phyloP scores from a whole-genome alignment of 2,888 invertebrate genomes.

The Cantharis rufa region DNA sequence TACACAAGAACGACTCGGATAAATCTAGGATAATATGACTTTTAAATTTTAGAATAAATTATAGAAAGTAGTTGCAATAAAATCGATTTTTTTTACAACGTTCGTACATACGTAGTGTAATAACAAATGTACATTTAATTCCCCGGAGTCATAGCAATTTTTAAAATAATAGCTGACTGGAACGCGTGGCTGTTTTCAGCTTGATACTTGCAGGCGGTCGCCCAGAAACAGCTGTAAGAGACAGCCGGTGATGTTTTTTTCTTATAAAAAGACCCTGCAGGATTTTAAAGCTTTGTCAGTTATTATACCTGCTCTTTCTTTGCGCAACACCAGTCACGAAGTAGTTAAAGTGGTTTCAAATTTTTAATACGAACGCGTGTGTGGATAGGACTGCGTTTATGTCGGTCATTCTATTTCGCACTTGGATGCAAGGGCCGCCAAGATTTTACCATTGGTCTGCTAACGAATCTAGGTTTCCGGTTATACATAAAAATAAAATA shows the following conservation, averaged over 20 bases:
- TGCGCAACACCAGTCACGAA: slow-evolving; percentile 33
- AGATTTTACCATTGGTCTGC: background rate
- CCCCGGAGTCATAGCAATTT: background rate
- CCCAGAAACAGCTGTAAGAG: slow-evolving; percentile 39
- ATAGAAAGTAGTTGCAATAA: background rate
- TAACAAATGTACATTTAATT: background rate
- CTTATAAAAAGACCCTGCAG: slow-evolving; percentile 33
- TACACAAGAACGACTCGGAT: background rate
- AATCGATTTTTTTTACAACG: background rate
- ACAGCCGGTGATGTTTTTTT: slow-evolving; percentile 41
- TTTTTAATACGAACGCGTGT: slow-evolving; percentile 3
- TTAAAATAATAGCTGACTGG: background rate
- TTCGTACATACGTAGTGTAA: background rate
- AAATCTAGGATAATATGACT: background rate
- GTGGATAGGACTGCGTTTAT: background rate
- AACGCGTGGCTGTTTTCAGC: background rate
- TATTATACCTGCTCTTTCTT: slow-evolving; percentile 41
- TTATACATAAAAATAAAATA: background rate
- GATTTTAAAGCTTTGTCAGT: slow-evolving; percentile 44
- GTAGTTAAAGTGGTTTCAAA: slow-evolving; percentile 20
- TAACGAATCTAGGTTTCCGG: background rate
- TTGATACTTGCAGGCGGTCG: slow-evolving; percentile 28
- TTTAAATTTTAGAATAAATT: background rate
- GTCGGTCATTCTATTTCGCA: background rate
- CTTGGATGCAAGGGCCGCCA: background rate